phyloP scores from a whole-genome alignment of 2,888 invertebrate genomes.

The Sipha maydis region DNA sequence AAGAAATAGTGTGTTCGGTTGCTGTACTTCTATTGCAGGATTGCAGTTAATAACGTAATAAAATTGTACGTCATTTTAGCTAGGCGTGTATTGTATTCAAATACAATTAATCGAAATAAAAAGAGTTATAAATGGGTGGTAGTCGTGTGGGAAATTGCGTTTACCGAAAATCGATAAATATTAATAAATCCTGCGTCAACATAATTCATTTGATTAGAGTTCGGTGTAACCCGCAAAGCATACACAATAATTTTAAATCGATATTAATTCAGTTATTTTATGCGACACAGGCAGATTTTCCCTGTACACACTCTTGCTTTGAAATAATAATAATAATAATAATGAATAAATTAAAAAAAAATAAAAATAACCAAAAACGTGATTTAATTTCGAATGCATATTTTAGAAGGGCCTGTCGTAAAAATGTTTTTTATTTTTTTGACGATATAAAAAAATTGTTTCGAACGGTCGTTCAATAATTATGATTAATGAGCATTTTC shows the following conservation, averaged over 20 bases:
- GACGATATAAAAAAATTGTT: constrained; percentile 17
- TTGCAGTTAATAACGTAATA: neutral
- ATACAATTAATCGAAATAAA: neutral
- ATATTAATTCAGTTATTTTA: constrained; percentile 33
- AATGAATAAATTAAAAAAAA: constrained; percentile 35
- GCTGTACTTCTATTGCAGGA: neutral
- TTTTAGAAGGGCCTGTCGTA: constrained; percentile 28
- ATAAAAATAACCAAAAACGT: neutral
- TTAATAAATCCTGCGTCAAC: neutral
- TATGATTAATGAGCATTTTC: constrained; percentile 49
- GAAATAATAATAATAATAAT: constrained; percentile 1
- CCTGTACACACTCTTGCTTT: neutral
- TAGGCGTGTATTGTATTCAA: no score
- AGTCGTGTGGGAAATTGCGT: neutral
- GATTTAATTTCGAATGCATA: constrained; percentile 19
- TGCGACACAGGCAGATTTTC: constrained; percentile 10
- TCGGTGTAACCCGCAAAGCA: neutral
- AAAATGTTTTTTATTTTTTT: neutral
- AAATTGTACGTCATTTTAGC: neutral
- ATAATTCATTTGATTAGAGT: neutral
- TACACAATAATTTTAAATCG: constrained; percentile 2
- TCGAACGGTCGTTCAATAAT: constrained; percentile 39
- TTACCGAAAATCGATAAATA: neutral
- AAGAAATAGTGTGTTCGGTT: neutral
- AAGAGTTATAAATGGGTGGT: neutral